Base-by-base conservation (phyloP, 2,888 invertebrate genomes). In the Cosmorhoe ocellata region DNA sequence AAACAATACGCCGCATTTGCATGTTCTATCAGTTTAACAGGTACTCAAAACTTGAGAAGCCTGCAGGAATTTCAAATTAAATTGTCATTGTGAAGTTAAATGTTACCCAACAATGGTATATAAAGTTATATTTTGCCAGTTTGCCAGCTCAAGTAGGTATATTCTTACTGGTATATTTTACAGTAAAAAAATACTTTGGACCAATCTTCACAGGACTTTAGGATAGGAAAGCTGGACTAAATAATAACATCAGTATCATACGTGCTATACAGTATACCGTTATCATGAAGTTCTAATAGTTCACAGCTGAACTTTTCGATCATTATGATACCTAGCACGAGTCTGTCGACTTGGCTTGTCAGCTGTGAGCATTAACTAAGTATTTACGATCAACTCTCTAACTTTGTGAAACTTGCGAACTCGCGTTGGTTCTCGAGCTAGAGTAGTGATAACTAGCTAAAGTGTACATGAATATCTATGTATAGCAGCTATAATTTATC, bases 301-400 rank as follows among this genome's bases (percentile, higher is more conserved):
- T n/a, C n/a, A n/a, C 6, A 33, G 27, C 28, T 32, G 38, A 18
- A 53, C 46, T 34, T 37, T 41, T 30, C 10, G 36, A 10, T 36
- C 42, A 51, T 59, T 59, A 59, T 37, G 38, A 59, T 59, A 56
- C 57, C 11, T 27, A 34, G 32, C 57, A 50, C 49, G 46, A 46
- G 40, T 44, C 37, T 11, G 36, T 13, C 44, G 41, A 49, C 31
- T 36, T 49, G 53, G 45, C 53, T 45, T 57, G 53, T 57, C 53
- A 53, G 51, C 55, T 50, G 48, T 49, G 12, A 49, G 59, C 39
- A 47, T 51, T 49, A 56, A 59, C 53, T 54, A 53, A 46, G 48
- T 56, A 59, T 59, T 53, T 45, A 31, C 51, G 52, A 60, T 58
- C 53, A 60, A 60, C 54, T 60, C 49, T 41, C 56, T 51, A 56